Conservation (phyloP, 2,888 invertebrate genomes). For the Pecten maximus region DNA sequence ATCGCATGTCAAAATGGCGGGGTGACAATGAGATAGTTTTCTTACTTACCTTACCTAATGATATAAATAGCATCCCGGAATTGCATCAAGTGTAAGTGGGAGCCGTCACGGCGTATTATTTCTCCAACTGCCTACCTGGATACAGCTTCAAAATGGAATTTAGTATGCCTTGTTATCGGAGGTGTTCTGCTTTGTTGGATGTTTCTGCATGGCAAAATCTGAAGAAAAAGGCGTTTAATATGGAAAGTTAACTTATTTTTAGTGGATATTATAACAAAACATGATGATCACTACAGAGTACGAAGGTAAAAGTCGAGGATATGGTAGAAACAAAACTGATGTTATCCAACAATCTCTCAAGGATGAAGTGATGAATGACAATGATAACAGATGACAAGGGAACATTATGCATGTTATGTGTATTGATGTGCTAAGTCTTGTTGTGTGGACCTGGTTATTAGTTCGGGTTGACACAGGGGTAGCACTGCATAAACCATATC, state of each 20-base stretch:
- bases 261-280: background rate
- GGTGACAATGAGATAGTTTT: background rate
- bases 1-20: background rate
- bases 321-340: background rate
- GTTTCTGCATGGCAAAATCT: background rate
- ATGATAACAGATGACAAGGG: background rate
- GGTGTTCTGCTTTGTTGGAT: background rate
- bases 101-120: background rate
- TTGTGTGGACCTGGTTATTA: background rate
- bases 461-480: background rate
- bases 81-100: background rate
- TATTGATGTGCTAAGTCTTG: background rate
- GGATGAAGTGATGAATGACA: background rate
- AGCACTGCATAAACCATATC: background rate
- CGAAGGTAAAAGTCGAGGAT: background rate
- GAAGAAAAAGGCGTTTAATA: background rate
- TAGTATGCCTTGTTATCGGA: background rate
- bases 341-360: background rate
- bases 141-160: background rate
- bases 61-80: background rate
- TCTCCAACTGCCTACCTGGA: background rate
- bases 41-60: background rate
- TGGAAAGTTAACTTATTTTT: background rate
- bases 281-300: background rate
- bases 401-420: background rate